Conservation (phyloP, 2,888 invertebrate species). For the Fragum sueziense region DNA sequence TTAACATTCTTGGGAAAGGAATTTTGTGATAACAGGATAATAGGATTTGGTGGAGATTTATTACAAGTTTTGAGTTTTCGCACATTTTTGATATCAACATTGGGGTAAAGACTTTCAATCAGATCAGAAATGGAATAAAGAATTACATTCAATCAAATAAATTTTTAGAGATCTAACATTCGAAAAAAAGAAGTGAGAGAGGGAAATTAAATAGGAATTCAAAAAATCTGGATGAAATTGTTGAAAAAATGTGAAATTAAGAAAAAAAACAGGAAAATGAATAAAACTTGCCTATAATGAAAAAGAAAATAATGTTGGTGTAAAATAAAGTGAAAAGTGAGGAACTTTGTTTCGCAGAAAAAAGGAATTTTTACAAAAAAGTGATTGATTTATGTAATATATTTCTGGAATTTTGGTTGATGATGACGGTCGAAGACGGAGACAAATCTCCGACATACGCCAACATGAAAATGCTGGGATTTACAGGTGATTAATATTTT, state of each 20-base stretch:
- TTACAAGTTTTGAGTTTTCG: no score
- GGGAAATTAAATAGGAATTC: no score
- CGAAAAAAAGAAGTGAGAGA: neutral
- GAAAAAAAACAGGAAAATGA: no score
- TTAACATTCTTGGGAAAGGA: no score
- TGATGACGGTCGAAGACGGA: constrained; percentile 41
- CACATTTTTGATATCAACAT: no score
- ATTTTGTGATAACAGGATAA: no score
- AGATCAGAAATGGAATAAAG: no score
- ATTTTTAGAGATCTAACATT: neutral
- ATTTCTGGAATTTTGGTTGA: neutral
- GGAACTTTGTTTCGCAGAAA: neutral
- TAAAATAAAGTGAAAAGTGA: neutral
- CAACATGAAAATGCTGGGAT: constrained; percentile 58
- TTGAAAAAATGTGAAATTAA: neutral
- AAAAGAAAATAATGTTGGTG: no score
- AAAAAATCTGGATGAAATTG: neutral
- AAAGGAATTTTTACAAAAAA: neutral
- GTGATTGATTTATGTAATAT: neutral
- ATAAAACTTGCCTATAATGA: no score
- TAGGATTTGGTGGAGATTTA: no score
- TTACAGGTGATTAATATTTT: constrained; percentile 25
- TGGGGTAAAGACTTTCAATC: no score
- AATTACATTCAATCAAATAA: no score
- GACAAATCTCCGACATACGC: constrained; percentile 60